These are phyloP conservation scores for Acipenser ruthenus DNA, from an alignment of 2,797 vertebrate species.

Conservation along the genomic window DNA sequence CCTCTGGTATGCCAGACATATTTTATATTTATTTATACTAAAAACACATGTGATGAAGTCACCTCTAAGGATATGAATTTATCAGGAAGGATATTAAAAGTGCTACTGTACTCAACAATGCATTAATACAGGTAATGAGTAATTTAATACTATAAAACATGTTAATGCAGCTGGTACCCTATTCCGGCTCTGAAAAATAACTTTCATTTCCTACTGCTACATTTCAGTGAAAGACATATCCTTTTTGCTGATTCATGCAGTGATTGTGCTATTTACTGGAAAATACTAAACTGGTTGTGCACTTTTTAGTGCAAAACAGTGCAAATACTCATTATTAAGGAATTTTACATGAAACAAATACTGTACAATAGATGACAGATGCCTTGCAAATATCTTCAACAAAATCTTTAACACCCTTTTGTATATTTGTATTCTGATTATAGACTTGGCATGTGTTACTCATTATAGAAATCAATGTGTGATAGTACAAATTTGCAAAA, in stretches of 20 bases:
- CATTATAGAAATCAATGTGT: too few species aligned
- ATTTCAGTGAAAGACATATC: slow-evolving; percentile 16
- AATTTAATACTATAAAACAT: neutral
- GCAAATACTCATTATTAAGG: neutral
- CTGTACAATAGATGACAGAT: too few species aligned
- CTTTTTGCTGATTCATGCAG: neutral
- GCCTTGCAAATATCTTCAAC: too few species aligned
- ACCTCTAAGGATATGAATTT: neutral
- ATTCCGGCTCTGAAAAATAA: slow-evolving; percentile 13
- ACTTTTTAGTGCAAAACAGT: too few species aligned
- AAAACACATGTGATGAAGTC: neutral
- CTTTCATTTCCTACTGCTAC: slow-evolving; percentile 28
- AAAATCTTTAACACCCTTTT: too few species aligned
- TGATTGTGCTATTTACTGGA: neutral
- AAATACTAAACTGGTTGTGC: too few species aligned
- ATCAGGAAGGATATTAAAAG: neutral
- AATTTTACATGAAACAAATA: too few species aligned
- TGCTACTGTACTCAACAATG: neutral
- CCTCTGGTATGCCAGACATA: too few species aligned
- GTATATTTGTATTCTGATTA: too few species aligned
- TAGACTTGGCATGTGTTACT: too few species aligned
- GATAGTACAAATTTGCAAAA: too few species aligned
- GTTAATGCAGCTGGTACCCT: neutral
- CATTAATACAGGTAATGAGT: neutral
- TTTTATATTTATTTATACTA: too few species aligned